phyloP scores from a whole-genome alignment of 2,113 vertebrate genomes.

The Urocitellus parryii region DNA sequence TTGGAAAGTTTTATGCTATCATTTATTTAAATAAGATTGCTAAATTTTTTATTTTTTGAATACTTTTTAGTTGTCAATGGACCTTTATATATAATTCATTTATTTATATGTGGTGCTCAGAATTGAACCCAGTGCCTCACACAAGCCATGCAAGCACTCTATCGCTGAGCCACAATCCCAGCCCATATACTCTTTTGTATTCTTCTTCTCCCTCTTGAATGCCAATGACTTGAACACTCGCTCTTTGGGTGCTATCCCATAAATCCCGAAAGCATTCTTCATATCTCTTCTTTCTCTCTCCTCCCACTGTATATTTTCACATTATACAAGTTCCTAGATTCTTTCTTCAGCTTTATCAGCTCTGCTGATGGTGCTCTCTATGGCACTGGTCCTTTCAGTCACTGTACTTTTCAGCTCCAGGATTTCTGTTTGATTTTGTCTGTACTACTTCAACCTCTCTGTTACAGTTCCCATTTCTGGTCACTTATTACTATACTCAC shows the following conservation, averaged over 20 bases:
- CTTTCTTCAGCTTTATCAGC: neutral
- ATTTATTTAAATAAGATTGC: neutral
- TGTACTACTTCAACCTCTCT: no score
- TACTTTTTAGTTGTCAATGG: no score
- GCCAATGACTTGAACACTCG: no score
- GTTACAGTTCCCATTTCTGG: no score
- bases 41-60: no score
- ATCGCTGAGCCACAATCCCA: no score
- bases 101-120: no score
- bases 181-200: neutral
- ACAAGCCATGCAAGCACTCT: no score
- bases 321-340: neutral
- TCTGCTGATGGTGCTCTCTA: neutral
- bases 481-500: no score
- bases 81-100: no score
- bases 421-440: neutral
- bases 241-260: neutral
- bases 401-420: neutral
- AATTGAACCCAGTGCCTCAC: no score
- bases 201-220: neutral
- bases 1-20: neutral
- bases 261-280: neutral
- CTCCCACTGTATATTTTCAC: neutral
- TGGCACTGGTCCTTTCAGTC: neutral
- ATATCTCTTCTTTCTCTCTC: neutral